Base-by-base conservation (phyloP, 2,888 invertebrate species). In the Allacma fusca region DNA sequence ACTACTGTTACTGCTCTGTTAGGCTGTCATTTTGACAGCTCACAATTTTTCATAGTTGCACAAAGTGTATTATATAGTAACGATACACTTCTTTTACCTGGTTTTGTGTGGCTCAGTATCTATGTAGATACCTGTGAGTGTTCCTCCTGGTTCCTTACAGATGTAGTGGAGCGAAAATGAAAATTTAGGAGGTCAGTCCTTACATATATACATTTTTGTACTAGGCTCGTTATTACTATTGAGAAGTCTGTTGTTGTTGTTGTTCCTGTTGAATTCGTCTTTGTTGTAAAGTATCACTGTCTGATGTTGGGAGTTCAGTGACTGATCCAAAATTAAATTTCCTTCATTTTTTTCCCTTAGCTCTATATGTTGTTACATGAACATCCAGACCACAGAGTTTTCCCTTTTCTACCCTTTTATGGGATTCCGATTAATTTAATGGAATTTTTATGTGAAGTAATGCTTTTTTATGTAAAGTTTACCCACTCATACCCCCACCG, bases 11-110 rank as follows among this genome's bases (percentile, higher is more conserved):
- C 26, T 24, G 62, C 62, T 62, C 68, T 40, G 40, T 43, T 68
- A 68, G 68, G 21, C 43, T 68, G 68, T 68, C 68, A 68, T 68
- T 68, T 23, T 68, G 68, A 68, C 68, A 68, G 40, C 43, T 68
- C 16, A 40, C 21, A 34, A 62, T 62, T 68, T 68, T 68, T 68
- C 68, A 68, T 28, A 68, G 24, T 62, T 62, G 62, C 62, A 62
- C 62, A 62, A 62, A 62, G 9, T 16, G 50, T 50, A 50, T 50
- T 34, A 34, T 4, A 34, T 34, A 34, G 4, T 34, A 34, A 7
- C 34, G 5, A 34, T 34, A 34, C n/a, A n/a, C n/a, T n/a, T n/a
- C 9, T 34, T 34, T 7, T 34, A 34, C 34, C 4, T 34, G 9
- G 34, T 34, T 34, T 7, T 34, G 34, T 34, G 9, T 34, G 9